Conservation (phyloP, 2,113 vertebrate species). For the Trachemys scripta region DNA sequence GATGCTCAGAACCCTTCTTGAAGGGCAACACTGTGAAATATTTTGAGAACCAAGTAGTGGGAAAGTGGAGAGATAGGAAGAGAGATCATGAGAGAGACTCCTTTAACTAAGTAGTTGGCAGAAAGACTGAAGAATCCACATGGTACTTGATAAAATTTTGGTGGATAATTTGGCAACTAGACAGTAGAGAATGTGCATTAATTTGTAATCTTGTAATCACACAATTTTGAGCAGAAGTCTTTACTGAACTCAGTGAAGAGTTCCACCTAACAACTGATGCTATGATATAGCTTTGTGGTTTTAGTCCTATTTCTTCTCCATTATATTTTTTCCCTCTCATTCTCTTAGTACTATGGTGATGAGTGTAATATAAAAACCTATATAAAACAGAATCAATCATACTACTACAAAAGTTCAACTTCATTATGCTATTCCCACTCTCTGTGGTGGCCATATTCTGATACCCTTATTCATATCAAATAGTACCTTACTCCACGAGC, state of each 20-base stretch:
- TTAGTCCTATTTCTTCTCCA: background rate
- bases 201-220: background rate
- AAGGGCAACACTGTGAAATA: background rate
- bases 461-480: background rate
- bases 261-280: background rate
- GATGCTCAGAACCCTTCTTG: background rate
- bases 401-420: background rate
- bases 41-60: background rate
- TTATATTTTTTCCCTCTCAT: background rate
- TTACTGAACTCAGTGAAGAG: background rate
- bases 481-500: background rate
- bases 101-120: background rate
- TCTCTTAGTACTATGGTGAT: background rate
- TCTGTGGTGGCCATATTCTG: background rate
- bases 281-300: background rate
- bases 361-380: background rate
- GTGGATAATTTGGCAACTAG: fast-evolving
- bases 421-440: background rate
- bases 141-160: background rate
- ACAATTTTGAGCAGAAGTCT: background rate
- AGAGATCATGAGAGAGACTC: background rate
- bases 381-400: background rate
- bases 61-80: background rate
- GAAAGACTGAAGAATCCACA: background rate
- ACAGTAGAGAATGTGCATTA: background rate